These are phyloP conservation scores for Poeciliopsis paucimaculata DNA, from an alignment of 2,797 vertebrate genomes.

Conservation along the genomic window DNA sequence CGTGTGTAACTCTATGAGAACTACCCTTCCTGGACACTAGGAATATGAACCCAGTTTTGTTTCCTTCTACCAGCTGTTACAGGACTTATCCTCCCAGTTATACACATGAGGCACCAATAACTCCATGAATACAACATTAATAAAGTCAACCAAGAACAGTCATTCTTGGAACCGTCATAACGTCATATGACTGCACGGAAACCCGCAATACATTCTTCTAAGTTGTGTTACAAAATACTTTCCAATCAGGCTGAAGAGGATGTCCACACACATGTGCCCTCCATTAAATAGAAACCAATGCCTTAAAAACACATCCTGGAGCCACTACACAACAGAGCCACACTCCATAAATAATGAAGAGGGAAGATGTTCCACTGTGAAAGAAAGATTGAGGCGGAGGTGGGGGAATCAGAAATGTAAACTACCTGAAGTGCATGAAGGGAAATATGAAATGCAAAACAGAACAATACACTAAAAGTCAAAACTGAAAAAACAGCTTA, in stretches of 20 bases:
- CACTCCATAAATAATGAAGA: slow-evolving; percentile 69
- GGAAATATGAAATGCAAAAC: slow-evolving; percentile 18
- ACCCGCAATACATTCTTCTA: slow-evolving; percentile 1
- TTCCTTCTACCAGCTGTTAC: slow-evolving; percentile 33
- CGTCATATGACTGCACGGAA: neutral
- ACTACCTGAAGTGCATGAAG: neutral
- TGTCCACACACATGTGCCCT: slow-evolving; percentile 4
- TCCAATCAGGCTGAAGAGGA: slow-evolving; percentile 3
- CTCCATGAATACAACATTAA: neutral
- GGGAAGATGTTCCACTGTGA: slow-evolving; percentile 36
- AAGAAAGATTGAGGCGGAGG: slow-evolving; percentile 17
- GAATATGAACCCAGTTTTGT: slow-evolving; percentile 45
- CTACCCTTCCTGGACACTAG: slow-evolving; percentile 18
- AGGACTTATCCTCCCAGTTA: slow-evolving; percentile 29
- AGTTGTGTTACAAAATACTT: slow-evolving; percentile 17
- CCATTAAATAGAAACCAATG: slow-evolving; percentile 19
- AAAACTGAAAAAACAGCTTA: neutral
- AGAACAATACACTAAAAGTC: slow-evolving; percentile 17
- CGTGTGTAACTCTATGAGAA: slow-evolving; percentile 10
- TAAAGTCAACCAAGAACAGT: slow-evolving; percentile 3
- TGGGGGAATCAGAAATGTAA: slow-evolving; percentile 28
- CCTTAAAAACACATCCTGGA: slow-evolving; percentile 17
- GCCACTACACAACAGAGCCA: slow-evolving; percentile 28
- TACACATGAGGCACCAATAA: slow-evolving; percentile 2
- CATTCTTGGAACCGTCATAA: too few species aligned